These are phyloP conservation scores for Tineola bisselliella DNA, from an alignment of 2,888 invertebrate genomes.

Conservation along the genomic window DNA sequence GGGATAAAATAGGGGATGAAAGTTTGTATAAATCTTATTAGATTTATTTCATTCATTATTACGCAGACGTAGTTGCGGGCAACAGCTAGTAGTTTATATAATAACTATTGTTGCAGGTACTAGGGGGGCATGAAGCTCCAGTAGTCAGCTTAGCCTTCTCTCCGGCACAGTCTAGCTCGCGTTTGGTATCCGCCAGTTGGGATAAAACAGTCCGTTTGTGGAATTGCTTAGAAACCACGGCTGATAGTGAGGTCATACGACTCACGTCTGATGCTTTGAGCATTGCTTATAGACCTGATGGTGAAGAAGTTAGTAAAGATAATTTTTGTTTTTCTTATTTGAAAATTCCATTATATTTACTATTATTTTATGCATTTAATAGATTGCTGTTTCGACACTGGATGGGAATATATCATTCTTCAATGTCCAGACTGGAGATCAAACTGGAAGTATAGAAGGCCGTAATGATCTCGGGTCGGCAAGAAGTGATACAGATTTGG, in stretches of 20 bases:
- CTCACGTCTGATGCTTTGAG: constrained; percentile 83
- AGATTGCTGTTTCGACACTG: constrained; percentile 90
- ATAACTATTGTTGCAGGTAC: constrained; percentile 54
- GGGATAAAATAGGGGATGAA: too few relatives aligned
- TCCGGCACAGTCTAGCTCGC: constrained; percentile 75
- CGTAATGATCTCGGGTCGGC: constrained; percentile 89
- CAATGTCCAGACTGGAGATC: constrained; percentile 74
- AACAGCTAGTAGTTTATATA: too few relatives aligned
- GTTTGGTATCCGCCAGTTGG: constrained; percentile 91
- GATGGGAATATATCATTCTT: constrained; percentile 88
- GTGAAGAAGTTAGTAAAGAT: constrained; percentile 71
- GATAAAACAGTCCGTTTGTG: constrained; percentile 89
- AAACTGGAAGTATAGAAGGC: constrained; percentile 86
- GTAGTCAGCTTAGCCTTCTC: constrained; percentile 85
- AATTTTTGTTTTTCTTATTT: too few relatives aligned
- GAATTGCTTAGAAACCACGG: constrained; percentile 87
- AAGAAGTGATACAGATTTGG: constrained; percentile 81
- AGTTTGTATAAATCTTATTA: too few relatives aligned
- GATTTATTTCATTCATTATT: too few relatives aligned
- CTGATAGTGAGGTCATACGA: constrained; percentile 82
- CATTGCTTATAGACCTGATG: constrained; percentile 89
- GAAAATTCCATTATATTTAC: not conserved
- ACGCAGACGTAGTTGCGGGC: too few relatives aligned
- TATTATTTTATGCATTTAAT: constrained; percentile 6
- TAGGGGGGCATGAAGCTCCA: constrained; percentile 94